These are phyloP conservation scores for Steinernema khuongi DNA, from an alignment of 1,140 invertebrate genomes.

Conservation along the genomic window DNA sequence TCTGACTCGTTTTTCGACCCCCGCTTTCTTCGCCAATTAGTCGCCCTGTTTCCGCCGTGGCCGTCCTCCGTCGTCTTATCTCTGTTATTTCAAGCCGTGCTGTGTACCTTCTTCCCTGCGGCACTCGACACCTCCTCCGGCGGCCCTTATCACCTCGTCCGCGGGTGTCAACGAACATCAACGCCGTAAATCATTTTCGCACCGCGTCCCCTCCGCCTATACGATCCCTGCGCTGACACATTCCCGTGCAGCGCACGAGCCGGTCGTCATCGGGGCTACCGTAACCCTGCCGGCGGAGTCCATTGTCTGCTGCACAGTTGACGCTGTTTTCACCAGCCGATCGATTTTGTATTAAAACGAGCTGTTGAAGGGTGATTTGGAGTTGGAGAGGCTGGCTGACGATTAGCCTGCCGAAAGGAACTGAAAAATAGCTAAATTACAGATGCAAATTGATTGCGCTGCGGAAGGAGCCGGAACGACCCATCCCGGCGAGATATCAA, in stretches of 20 bases:
- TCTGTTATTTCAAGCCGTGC: not conserved
- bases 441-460: constrained; percentile 9
- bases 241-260: not conserved
- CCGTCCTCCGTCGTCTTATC: not conserved
- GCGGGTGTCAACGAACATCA: constrained; percentile 14
- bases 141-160: not conserved
- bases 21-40: not conserved
- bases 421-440: not conserved
- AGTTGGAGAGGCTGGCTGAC: not conserved
- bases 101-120: not conserved
- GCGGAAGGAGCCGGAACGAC: not conserved
- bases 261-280: not conserved
- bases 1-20: no score
- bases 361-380: not conserved
- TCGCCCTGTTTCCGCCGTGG: not conserved
- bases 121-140: not conserved
- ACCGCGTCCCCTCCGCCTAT: not conserved
- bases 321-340: not conserved
- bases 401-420: not conserved
- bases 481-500: not conserved
- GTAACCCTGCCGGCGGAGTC: not conserved
- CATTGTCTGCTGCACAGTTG: not conserved
- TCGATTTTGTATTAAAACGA: constrained; percentile 15
- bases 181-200: constrained; percentile 6
- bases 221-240: not conserved